Conservation (phyloP, 1,140 invertebrate species). For the Aphidius ervi region DNA sequence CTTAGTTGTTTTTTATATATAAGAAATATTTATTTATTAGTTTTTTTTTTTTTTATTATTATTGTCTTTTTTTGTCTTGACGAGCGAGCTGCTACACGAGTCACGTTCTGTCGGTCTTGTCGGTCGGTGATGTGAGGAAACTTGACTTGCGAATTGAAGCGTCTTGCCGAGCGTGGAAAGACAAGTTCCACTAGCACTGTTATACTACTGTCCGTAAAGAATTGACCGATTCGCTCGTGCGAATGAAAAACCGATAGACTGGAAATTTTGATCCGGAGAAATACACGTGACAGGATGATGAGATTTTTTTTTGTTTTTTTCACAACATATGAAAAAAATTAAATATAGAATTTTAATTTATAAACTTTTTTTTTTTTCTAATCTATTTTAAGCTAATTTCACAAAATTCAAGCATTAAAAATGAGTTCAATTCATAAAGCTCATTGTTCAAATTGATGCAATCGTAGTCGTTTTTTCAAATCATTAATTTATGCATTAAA, state of each 20-base stretch:
- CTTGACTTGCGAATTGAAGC: slow-evolving; percentile 19
- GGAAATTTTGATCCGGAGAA: too few species aligned
- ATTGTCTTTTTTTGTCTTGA: neutral
- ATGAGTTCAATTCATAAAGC: too few species aligned
- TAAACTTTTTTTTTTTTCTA: too few species aligned
- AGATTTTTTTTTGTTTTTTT: slow-evolving; percentile 18
- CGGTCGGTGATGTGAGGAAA: slow-evolving; percentile 15
- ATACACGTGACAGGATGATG: slow-evolving; percentile 26
- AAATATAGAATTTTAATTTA: too few species aligned
- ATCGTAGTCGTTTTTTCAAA: neutral
- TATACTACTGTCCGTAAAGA: slow-evolving; percentile 10
- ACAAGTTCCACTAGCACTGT: neutral
- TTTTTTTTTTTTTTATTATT: neutral
- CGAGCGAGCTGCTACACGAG: slow-evolving; percentile 6
- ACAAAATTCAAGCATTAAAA: too few species aligned
- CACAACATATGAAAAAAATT: too few species aligned
- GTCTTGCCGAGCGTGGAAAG: slow-evolving; percentile 1
- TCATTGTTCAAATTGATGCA: neutral
- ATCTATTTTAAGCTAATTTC: too few species aligned
- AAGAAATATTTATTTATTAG: slow-evolving; percentile 4
- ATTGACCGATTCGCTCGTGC: slow-evolving; percentile 10
- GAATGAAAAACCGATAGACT: slow-evolving; percentile 3
- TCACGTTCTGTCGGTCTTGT: slow-evolving; percentile 12
- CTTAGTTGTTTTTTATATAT: neutral
- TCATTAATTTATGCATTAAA: slow-evolving; percentile 11